Base-by-base conservation (phyloP, 2,113 vertebrate genomes). In the Saiga tatarica region DNA sequence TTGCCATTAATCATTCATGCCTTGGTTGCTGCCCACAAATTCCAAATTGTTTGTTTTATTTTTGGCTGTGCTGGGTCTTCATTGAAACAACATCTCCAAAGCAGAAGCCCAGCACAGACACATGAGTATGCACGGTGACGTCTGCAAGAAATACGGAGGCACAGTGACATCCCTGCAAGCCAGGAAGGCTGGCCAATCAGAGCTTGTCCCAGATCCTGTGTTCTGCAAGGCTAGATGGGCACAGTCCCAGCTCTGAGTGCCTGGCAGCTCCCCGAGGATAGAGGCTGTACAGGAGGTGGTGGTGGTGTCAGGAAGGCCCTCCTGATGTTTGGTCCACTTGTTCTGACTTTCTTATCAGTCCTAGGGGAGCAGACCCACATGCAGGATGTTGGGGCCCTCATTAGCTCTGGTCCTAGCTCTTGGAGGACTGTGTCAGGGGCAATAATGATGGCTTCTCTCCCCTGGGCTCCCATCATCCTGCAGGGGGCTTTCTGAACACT, bases 121-220 rank as follows among this genome's bases (percentile, higher is more conserved):
- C 7, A 1, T 28, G 57, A 50, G 6, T 30, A 15, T 15, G 6
- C 13, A 62, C 13, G 33, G 13, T 30, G 13, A 15, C 0, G 5
- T 82, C 26, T 1, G 13, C 60, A 79, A 74, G 16, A 19, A 52
- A 15, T 2, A 12, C 74, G 13, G 42, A 89, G 26, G n/a, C 47
- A 16, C 2, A 6, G 10, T 13, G 23, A 6, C 53, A 71, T 33
- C 42, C 74, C 55, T 13, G 4, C 50, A 59, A 42, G 59, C 71
- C 45, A 52, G 39, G 64, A 0, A 26, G 57, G 28, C 42, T 36
- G 28, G 71, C 71, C 71, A 76, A 25, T 76, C 36, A 76, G 21
- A 25, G 36, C 36, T 76, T 6, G 6, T 4, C 39, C 71, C 39
- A 42, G 39, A 76, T 76, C 71, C 39, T 96, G 13, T 0, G 0